Percentiles rank a stretch among this genome's conserved stretches.
These are phyloP conservation scores for Chloromyia formosa DNA, from an alignment of 2,888 invertebrate genomes.

Conservation along the genomic window DNA sequence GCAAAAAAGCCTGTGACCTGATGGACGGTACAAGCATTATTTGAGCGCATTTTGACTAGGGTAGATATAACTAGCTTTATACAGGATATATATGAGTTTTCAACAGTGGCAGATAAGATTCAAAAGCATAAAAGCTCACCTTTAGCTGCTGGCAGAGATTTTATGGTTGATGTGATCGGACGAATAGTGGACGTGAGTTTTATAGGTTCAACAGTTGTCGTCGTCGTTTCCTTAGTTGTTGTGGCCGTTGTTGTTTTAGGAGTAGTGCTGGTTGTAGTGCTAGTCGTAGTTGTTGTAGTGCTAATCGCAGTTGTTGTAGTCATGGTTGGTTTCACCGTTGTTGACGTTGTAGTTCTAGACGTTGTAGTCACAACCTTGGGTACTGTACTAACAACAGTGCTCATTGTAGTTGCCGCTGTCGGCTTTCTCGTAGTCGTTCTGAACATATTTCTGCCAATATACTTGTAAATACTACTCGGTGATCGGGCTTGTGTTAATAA, in stretches of 20 bases:
- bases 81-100: too few species aligned
- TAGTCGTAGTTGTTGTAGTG: background rate
- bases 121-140: too few species aligned
- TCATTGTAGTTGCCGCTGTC: background rate
- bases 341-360: background rate
- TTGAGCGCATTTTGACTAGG: too few species aligned
- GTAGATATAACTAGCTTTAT: too few species aligned
- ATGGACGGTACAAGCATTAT: too few species aligned
- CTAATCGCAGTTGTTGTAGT: background rate
- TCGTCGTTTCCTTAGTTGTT: background rate
- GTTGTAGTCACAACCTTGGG: too few species aligned
- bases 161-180: too few species aligned
- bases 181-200: background rate
- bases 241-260: background rate
- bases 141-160: too few species aligned
- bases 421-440: conserved; percentile 29
- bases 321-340: background rate
- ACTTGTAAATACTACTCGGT: conserved; percentile 7
- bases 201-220: background rate
- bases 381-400: background rate
- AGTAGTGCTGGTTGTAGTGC: background rate
- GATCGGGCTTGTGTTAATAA: conserved; percentile 34
- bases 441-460: conserved; percentile 25
- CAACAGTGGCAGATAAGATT: too few species aligned
- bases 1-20: too few species aligned